These are phyloP conservation scores for Hirtodrosophila duncani DNA, from an alignment of 2,888 invertebrate genomes.

Conservation along the genomic window DNA sequence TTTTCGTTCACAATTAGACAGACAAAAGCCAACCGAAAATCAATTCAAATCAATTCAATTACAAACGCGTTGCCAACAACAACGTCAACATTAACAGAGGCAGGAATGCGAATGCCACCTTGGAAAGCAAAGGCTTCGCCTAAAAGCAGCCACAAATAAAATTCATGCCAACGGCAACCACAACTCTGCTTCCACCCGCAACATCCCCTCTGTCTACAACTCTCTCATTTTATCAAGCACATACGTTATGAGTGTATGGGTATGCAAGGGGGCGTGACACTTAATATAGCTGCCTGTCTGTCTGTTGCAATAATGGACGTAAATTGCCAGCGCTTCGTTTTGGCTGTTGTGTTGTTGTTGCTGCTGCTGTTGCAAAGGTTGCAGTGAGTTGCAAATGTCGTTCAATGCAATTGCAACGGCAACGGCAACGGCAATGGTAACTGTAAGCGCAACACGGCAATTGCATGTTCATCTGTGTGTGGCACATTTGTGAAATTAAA, in stretches of 20 bases:
- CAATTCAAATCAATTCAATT: constrained; percentile 60
- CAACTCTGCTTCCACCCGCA: constrained; percentile 4
- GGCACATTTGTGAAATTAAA: constrained; percentile 50
- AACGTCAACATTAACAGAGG: constrained; percentile 31
- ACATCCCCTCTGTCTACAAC: too few relatives aligned
- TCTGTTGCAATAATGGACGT: constrained; percentile 42
- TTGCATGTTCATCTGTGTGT: constrained; percentile 14
- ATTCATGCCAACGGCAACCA: constrained; percentile 20
- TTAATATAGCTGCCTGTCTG: constrained; percentile 18
- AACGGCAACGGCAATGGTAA: constrained; percentile 33
- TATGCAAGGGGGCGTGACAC: constrained; percentile 19
- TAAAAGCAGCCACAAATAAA: constrained; percentile 43
- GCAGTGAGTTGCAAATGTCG: too few relatives aligned
- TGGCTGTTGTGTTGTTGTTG: constrained; percentile 9
- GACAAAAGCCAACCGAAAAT: constrained; percentile 38
- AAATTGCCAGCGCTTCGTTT: constrained; percentile 31
- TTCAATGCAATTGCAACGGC: constrained; percentile 30
- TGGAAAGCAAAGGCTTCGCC: constrained; percentile 31
- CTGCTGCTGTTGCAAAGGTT: constrained; percentile 32
- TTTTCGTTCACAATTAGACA: constrained; percentile 30
- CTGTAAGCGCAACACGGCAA: constrained; percentile 42
- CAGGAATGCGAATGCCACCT: constrained; percentile 24
- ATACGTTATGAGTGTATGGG: not conserved
- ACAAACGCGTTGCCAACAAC: constrained; percentile 35
- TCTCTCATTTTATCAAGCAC: not conserved